phyloP scores from a whole-genome alignment of 2,888 invertebrate species.

The Oxyteleia sp. region DNA sequence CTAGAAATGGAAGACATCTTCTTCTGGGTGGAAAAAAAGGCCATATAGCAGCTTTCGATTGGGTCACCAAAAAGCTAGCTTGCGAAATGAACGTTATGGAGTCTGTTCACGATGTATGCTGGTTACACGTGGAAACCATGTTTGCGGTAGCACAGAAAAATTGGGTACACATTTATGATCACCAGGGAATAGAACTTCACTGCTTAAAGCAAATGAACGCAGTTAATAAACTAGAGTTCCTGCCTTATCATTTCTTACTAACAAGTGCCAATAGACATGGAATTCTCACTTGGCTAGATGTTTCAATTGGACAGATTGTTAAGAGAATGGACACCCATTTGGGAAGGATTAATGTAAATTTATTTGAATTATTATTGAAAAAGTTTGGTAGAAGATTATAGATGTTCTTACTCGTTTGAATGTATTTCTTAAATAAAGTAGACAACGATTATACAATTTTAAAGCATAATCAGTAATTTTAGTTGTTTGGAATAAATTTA shows the following conservation, averaged over 20 bases:
- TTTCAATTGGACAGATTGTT: constrained; percentile 96
- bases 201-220: constrained; percentile 95
- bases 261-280: constrained; percentile 94
- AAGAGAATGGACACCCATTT: constrained; percentile 92
- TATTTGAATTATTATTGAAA: neutral
- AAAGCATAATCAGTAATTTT: no score
- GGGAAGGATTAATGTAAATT: constrained; percentile 91
- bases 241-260: constrained; percentile 98
- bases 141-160: constrained; percentile 98
- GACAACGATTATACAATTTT: no score
- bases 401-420: no score
- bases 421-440: no score
- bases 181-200: constrained; percentile 98
- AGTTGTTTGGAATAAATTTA: no score
- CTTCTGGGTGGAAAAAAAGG: constrained; percentile 95
- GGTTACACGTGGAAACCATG: constrained; percentile 98
- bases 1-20: constrained; percentile 94
- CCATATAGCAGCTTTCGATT: constrained; percentile 98
- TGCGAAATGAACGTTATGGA: constrained; percentile 99
- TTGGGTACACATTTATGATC: constrained; percentile 99
- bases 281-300: constrained; percentile 96
- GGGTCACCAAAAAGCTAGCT: constrained; percentile 97
- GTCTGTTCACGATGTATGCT: constrained; percentile 95
- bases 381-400: no score
- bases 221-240: constrained; percentile 95